Percentiles rank a stretch among this genome's conserved stretches.
These are phyloP conservation scores for Latrodectus geometricus DNA, from an alignment of 1,140 invertebrate genomes.

Conservation along the genomic window DNA sequence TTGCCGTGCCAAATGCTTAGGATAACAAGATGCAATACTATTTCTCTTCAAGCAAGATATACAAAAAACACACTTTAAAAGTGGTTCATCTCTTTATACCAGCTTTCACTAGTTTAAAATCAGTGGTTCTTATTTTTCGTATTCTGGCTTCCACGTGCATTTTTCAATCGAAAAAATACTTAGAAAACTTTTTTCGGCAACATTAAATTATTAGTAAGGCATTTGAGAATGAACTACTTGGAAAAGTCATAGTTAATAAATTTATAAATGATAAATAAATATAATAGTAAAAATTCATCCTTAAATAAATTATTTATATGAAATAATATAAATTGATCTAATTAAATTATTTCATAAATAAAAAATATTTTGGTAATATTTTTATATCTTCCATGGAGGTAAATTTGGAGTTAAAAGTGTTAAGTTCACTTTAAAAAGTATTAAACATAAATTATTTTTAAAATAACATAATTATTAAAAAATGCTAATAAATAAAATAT, in stretches of 20 bases:
- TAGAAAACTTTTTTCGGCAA: neutral
- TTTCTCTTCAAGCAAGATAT: neutral
- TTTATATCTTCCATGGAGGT: too few relatives aligned
- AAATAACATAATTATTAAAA: too few relatives aligned
- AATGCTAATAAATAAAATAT: too few relatives aligned
- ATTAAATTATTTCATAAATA: too few relatives aligned
- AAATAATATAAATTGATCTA: too few relatives aligned
- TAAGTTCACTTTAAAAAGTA: too few relatives aligned
- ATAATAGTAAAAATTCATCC: neutral
- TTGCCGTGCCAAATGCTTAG: conserved; percentile 52
- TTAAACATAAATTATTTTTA: too few relatives aligned
- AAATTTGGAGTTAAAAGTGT: too few relatives aligned
- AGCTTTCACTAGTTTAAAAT: neutral
- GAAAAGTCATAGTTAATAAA: neutral
- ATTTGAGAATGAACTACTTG: neutral
- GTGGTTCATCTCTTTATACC: neutral
- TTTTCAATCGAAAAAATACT: neutral
- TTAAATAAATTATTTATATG: neutral
- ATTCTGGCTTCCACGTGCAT: neutral
- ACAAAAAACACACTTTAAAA: neutral
- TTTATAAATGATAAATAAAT: neutral
- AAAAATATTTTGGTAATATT: too few relatives aligned
- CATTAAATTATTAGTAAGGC: neutral
- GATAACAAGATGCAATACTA: conserved; percentile 22
- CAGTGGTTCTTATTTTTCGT: neutral